These are phyloP conservation scores for Perccottus glenii DNA, from an alignment of 2,113 vertebrate species.

Conservation along the genomic window DNA sequence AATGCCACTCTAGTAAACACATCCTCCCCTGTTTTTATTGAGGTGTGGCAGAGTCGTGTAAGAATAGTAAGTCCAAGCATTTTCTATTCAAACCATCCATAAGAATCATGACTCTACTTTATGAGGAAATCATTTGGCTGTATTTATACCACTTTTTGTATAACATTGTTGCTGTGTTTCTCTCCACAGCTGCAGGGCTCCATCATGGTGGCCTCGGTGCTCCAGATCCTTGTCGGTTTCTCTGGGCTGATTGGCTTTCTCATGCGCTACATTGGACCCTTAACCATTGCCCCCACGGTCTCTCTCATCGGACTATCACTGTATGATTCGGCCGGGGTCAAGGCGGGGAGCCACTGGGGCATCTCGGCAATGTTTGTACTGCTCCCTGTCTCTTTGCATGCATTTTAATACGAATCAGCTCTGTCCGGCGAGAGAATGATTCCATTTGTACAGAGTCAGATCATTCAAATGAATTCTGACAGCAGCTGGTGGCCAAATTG, in stretches of 20 bases:
- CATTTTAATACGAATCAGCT: not conserved
- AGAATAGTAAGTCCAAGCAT: constrained; percentile 79
- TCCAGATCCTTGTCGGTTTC: constrained; percentile 92
- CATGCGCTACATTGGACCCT: constrained; percentile 91
- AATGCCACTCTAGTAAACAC: constrained; percentile 86
- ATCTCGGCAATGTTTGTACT: constrained; percentile 85
- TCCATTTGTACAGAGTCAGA: not conserved
- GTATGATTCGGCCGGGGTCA: constrained; percentile 82
- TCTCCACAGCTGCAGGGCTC: constrained; percentile 88
- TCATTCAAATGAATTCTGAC: not conserved
- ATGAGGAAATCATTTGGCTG: not conserved
- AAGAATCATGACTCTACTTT: not conserved
- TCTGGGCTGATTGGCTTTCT: constrained; percentile 91
- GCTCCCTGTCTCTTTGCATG: not conserved
- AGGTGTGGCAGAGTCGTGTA: constrained; percentile 91
- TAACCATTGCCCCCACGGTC: constrained; percentile 95
- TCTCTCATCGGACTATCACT: constrained; percentile 89
- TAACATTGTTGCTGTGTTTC: not conserved
- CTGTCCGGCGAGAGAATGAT: not conserved
- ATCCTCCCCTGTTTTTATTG: constrained; percentile 84
- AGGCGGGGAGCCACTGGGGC: constrained; percentile 91
- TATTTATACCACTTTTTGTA: not conserved
- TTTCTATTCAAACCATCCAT: not conserved
- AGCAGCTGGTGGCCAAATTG: not conserved
- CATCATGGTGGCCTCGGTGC: constrained; percentile 90